Conservation (phyloP, 2,113 vertebrate species). For the Fregetta grallaria region DNA sequence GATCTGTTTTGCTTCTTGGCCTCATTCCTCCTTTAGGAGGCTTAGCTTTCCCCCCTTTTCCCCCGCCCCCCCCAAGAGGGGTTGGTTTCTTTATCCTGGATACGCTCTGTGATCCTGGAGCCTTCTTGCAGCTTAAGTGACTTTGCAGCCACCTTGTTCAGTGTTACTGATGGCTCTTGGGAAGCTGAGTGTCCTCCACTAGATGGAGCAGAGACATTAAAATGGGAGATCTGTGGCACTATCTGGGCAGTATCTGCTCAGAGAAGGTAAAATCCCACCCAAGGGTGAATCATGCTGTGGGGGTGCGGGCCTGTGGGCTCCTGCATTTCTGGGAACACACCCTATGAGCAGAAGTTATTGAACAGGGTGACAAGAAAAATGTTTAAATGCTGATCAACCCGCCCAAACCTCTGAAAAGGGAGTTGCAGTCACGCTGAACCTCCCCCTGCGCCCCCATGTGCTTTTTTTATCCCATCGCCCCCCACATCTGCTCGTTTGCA, state of each 20-base stretch:
- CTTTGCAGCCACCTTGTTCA: not conserved
- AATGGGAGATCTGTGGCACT: not conserved
- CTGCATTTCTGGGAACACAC: conserved; percentile 44
- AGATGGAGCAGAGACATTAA: conserved; percentile 60
- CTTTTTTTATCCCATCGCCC: conserved; percentile 60
- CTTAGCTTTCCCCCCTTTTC: too few relatives aligned
- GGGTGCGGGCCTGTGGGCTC: conserved; percentile 65
- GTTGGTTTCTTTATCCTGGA: not conserved
- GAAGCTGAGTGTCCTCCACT: conserved; percentile 30
- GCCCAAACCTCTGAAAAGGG: conserved; percentile 59
- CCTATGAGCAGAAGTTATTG: conserved; percentile 54
- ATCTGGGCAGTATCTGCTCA: not conserved
- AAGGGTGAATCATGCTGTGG: conserved; percentile 63
- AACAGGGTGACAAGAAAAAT: conserved; percentile 53
- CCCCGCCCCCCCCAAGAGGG: not conserved
- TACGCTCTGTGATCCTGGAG: not conserved
- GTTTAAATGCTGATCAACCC: conserved; percentile 52
- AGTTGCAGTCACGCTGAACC: conserved; percentile 65
- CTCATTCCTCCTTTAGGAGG: not conserved
- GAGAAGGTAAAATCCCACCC: conserved; percentile 54
- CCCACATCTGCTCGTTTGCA: conserved; percentile 45
- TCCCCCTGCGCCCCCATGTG: conserved; percentile 52
- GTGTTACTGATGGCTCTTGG: not conserved
- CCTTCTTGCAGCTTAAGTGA: not conserved
- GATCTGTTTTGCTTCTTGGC: not conserved